These are phyloP conservation scores for Cyprinella venusta DNA, from an alignment of 2,797 vertebrate species.

Conservation along the genomic window DNA sequence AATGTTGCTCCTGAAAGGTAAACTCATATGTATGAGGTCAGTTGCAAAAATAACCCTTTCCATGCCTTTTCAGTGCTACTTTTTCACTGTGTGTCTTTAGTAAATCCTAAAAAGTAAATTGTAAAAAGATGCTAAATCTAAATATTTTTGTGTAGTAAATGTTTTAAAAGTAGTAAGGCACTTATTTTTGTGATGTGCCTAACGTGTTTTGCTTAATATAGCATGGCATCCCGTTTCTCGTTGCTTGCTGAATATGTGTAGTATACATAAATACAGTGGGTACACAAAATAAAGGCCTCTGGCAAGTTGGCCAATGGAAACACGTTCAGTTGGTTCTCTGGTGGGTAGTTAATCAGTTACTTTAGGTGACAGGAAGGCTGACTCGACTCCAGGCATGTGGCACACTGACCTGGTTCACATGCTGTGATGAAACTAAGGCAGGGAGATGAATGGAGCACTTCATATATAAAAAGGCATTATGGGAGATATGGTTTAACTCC, in stretches of 20 bases:
- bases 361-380: slow-evolving; percentile 33
- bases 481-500: neutral
- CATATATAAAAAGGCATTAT: neutral
- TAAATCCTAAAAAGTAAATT: too few species aligned
- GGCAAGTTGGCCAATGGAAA: neutral
- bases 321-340: neutral
- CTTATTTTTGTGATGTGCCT: neutral
- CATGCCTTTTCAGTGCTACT: too few species aligned
- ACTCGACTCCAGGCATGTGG: slow-evolving; percentile 28
- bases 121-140: too few species aligned
- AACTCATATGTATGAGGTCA: too few species aligned
- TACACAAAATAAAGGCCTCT: neutral
- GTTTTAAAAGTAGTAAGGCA: neutral
- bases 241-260: neutral
- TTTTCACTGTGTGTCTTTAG: too few species aligned
- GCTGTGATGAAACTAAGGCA: slow-evolving; percentile 23
- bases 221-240: neutral
- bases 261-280: neutral
- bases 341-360: slow-evolving; percentile 38
- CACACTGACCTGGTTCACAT: slow-evolving; percentile 47
- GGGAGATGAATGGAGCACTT: neutral
- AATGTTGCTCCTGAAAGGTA: too few species aligned
- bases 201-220: neutral
- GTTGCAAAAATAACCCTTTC: too few species aligned
- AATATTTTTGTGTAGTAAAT: neutral